Evolutionary conservation across 2,888 invertebrate species (phyloP).

Genomic region (Prenolepis imparis): DNA sequence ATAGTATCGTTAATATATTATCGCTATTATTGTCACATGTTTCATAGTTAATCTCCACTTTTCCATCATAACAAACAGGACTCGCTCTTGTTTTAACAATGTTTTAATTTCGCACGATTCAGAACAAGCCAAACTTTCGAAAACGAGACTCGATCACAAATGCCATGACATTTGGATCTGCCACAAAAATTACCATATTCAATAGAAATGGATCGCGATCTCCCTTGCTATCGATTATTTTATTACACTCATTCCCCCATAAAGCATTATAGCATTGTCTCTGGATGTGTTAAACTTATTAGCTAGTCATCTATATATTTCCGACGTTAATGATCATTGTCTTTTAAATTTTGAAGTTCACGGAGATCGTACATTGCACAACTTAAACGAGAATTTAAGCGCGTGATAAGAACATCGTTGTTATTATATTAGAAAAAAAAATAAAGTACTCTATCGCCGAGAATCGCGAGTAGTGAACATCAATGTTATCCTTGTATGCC

Average conservation of each 20-base stretch:
- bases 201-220: background rate
- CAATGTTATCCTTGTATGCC: constrained; percentile 62
- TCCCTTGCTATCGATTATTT: background rate
- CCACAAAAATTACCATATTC: background rate
- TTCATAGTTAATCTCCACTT: background rate
- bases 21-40: background rate
- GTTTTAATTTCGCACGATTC: background rate
- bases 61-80: background rate
- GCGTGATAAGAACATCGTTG: background rate
- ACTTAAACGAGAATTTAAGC: constrained; percentile 20
- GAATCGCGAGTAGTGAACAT: constrained; percentile 69
- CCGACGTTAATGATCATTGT: constrained; percentile 9
- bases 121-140: background rate
- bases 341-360: constrained; percentile 21
- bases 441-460: constrained; percentile 8
- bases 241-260: background rate
- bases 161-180: background rate
- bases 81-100: background rate
- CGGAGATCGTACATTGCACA: constrained; percentile 17
- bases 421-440: background rate
- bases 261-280: background rate
- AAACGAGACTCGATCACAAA: constrained; percentile 6
- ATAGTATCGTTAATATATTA: background rate
- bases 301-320: constrained; percentile 21
- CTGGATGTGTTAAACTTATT: constrained; percentile 8